phyloP scores from a whole-genome alignment of 2,797 vertebrate genomes.

The Eutrigla gurnardus region DNA sequence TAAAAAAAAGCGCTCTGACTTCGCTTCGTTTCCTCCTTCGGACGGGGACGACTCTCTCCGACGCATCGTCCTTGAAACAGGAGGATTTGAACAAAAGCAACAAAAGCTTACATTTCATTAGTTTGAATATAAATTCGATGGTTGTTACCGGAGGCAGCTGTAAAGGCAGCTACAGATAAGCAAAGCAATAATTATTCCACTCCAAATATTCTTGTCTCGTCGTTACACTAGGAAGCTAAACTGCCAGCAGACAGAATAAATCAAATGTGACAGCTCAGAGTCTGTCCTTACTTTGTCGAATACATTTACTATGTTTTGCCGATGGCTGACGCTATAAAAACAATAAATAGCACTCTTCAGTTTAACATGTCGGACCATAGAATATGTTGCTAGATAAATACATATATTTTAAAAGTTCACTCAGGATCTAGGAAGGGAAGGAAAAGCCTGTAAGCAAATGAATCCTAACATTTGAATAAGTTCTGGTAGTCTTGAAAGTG shows the following conservation, averaged over 20 bases:
- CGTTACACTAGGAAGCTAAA: constrained; percentile 43
- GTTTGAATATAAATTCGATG: constrained; percentile 43
- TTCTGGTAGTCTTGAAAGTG: neutral
- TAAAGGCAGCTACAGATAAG: constrained; percentile 64
- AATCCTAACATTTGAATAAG: constrained; percentile 1
- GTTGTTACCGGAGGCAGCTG: constrained; percentile 59
- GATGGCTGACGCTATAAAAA: constrained; percentile 15
- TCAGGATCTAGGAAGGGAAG: neutral
- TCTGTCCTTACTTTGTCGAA: constrained; percentile 46
- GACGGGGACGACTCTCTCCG: neutral
- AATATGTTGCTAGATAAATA: neutral
- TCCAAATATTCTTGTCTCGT: constrained; percentile 57
- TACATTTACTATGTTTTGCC: constrained; percentile 29
- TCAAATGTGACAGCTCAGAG: constrained; percentile 60
- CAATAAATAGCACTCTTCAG: constrained; percentile 10
- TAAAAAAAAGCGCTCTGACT: constrained; percentile 17
- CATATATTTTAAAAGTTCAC: constrained; percentile 2
- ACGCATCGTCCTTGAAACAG: constrained; percentile 34
- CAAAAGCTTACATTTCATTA: constrained; percentile 47
- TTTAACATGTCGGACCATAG: neutral
- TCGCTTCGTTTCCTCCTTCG: constrained; percentile 11
- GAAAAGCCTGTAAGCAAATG: constrained; percentile 7
- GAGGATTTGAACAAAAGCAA: constrained; percentile 45
- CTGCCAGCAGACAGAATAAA: constrained; percentile 65
- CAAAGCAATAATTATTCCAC: constrained; percentile 65